A percentile compares a stretch with the other conserved stretches of the same genome.
phyloP scores from a whole-genome alignment of 2,113 vertebrate genomes.

The Hiodon alosoides region DNA sequence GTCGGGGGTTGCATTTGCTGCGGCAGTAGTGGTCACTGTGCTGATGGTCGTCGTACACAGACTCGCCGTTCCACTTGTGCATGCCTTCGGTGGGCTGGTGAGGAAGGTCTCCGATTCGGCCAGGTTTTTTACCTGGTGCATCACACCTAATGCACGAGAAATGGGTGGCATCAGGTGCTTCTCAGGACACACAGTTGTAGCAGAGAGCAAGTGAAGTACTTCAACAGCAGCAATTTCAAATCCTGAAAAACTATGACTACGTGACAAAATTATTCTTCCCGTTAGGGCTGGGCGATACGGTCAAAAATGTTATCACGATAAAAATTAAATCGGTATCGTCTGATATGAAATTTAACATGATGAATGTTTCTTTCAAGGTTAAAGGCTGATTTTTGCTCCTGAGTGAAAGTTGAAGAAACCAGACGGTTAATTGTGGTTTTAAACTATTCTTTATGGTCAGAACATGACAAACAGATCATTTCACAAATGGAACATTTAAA shows the following conservation, averaged over 20 bases:
- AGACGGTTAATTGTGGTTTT: no score
- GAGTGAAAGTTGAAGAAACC: no score
- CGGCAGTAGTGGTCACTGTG: constrained; percentile 78
- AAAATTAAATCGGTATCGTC: no score
- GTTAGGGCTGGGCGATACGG: no score
- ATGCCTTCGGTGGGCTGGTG: constrained; percentile 89
- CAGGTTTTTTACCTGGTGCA: constrained; percentile 98
- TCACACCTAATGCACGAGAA: constrained; percentile 72
- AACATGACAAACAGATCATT: background rate
- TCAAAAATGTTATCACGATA: no score
- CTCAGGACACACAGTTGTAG: background rate
- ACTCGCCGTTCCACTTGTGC: constrained; percentile 82
- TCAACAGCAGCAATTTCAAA: background rate
- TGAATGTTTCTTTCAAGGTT: background rate
- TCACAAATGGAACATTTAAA: background rate
- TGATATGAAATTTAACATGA: no score
- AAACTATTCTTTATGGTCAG: no score
- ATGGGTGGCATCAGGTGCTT: background rate
- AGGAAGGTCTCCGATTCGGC: constrained; percentile 90
- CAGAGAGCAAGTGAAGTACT: background rate
- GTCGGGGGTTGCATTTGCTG: constrained; percentile 77
- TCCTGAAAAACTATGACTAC: no score
- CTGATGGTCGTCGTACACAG: constrained; percentile 83
- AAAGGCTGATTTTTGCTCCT: no score
- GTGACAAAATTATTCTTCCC: no score